Evolutionary conservation across 2,888 invertebrate species (phyloP), one percentile per base, ranked within the genome.

Genomic region (Acronicta psi): DNA sequence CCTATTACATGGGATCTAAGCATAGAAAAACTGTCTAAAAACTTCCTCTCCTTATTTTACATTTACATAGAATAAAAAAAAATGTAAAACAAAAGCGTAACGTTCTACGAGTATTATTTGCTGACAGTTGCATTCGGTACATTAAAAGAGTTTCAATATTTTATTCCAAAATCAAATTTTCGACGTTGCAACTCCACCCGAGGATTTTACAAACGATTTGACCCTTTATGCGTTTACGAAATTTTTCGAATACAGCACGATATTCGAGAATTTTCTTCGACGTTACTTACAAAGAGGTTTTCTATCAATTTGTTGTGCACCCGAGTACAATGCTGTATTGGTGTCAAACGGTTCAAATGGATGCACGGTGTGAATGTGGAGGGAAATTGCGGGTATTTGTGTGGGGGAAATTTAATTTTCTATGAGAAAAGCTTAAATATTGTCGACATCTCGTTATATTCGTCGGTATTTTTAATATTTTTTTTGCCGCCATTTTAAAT

Each of bases 241-340:
- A 67, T 59, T 54, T 63, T 56, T 38, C 51, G 42, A 58, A 67
- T 46, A 55, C 40, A 55, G 51, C 25, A 23, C 46, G 9, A 40
- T 65, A 68, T 68, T 53, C 23, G 53, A 50, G 37, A 53, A 70
- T 56, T 47, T 70, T 36, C 53, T 46, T 31, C 38, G 25, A 45
- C 59, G 47, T 59, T 56, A 44, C 59, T 56, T 29, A 41, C 40
- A 44, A 55, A 59, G 56, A 56, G 49, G 58, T 75, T 60, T 65
- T 63, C 57, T 63, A 68, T 68, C 52, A 65, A 72, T 69, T 70
- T 59, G 60, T 64, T 54, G 57, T 51, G 60, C 57, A 69, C 31
- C 59, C 41, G 31, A 55, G 66, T 51, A 75, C 73, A 65, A 73
- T 73, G 41, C 56, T 45, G 56, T 59, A 59, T 68, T 59, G 69